Conservation (phyloP, 2,888 invertebrate genomes). For the Oscheius sp. region DNA sequence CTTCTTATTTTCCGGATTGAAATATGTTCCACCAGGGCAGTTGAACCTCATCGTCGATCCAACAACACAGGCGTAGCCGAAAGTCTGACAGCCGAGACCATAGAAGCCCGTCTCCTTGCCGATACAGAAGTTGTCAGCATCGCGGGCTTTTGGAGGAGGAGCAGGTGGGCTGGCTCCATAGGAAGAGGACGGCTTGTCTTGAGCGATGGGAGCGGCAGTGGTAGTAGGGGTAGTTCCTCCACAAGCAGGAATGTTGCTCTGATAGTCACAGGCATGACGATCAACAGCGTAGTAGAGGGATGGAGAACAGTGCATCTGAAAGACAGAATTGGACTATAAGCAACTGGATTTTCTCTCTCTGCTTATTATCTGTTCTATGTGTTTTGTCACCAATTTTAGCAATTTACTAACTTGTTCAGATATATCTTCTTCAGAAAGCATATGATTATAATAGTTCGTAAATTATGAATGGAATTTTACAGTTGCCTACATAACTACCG, state of each 20-base stretch:
- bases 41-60: constrained; percentile 30
- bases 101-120: constrained; percentile 41
- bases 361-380: no score
- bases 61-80: constrained; percentile 38
- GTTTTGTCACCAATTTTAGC: no score
- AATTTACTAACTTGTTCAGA: no score
- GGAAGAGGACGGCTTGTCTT: no score
- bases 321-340: neutral
- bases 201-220: neutral
- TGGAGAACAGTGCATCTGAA: constrained; percentile 42
- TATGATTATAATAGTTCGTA: no score
- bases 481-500: no score
- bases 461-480: no score
- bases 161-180: no score
- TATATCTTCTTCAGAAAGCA: no score
- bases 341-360: neutral
- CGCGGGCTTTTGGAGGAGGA: neutral
- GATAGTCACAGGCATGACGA: constrained; percentile 43
- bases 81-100: constrained; percentile 32
- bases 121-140: constrained; percentile 35
- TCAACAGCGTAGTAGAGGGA: constrained; percentile 55
- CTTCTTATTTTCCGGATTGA: constrained; percentile 32
- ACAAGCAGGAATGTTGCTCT: constrained; percentile 50
- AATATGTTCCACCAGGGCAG: constrained; percentile 56
- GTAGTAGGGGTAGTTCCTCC: constrained; percentile 28